phyloP scores from a whole-genome alignment of 2,888 invertebrate species.

The Muschampia plurimacula region DNA sequence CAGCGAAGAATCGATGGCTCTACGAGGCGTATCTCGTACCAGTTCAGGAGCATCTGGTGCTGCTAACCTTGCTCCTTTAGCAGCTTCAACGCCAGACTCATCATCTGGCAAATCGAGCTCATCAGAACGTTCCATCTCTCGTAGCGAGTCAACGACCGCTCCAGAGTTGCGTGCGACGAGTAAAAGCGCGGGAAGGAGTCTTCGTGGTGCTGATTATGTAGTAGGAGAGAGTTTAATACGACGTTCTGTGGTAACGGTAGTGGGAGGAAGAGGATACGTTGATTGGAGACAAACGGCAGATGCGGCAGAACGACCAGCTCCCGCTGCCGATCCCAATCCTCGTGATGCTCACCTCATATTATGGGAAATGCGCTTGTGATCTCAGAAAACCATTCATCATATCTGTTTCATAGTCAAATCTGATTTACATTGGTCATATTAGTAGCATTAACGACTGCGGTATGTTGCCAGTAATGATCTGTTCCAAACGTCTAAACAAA shows the following conservation, averaged over 20 bases:
- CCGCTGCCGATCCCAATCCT: slow-evolving; percentile 89
- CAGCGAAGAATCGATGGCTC: slow-evolving; percentile 93
- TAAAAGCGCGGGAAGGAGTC: slow-evolving; percentile 70
- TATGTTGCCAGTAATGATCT: neutral
- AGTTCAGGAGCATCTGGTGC: slow-evolving; percentile 91
- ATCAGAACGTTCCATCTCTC: slow-evolving; percentile 70
- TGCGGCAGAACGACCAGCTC: slow-evolving; percentile 82
- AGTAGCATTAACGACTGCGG: neutral
- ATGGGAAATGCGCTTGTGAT: slow-evolving; percentile 90
- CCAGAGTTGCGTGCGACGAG: slow-evolving; percentile 54
- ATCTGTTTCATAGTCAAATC: neutral
- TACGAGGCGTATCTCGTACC: slow-evolving; percentile 90
- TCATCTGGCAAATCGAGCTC: slow-evolving; percentile 72
- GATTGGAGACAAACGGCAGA: slow-evolving; percentile 93
- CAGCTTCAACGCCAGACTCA: slow-evolving; percentile 78
- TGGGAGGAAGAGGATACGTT: slow-evolving; percentile 95
- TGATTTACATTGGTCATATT: slow-evolving; percentile 39
- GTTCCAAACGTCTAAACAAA: neutral
- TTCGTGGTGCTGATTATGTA: slow-evolving; percentile 75
- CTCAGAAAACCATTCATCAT: slow-evolving; percentile 2
- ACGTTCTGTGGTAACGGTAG: slow-evolving; percentile 93
- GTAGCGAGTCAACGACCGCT: slow-evolving; percentile 64
- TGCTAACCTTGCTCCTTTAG: slow-evolving; percentile 83
- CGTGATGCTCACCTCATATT: slow-evolving; percentile 95
- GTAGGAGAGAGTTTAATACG: slow-evolving; percentile 82